Evolutionary conservation across 2,113 vertebrate species (phyloP).

Genomic region (Blennius ocellaris): DNA sequence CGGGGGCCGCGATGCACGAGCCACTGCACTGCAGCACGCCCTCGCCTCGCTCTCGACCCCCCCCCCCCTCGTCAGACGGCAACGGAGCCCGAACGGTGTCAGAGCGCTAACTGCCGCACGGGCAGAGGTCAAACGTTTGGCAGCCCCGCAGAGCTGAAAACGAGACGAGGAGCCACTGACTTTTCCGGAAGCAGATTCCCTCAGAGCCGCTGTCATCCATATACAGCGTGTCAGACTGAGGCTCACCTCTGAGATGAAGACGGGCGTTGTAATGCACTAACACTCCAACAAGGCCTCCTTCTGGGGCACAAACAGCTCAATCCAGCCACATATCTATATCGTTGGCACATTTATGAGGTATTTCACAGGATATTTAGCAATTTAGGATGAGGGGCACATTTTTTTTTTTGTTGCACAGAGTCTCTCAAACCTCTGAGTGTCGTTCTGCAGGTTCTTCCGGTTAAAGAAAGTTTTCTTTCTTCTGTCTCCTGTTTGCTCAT

Average conservation of each 20-base stretch:
- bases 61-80: slow-evolving; percentile 13
- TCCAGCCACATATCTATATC: too few relatives aligned
- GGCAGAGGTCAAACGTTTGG: slow-evolving; percentile 45
- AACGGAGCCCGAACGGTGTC: slow-evolving; percentile 39
- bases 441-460: too few relatives aligned
- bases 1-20: slow-evolving; percentile 38
- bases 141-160: slow-evolving; percentile 19
- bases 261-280: slow-evolving; percentile 4
- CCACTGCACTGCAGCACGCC: slow-evolving; percentile 6
- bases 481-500: too few relatives aligned
- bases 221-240: slow-evolving; percentile 17
- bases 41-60: slow-evolving; percentile 5
- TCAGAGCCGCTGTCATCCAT: slow-evolving; percentile 30
- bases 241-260: slow-evolving; percentile 1
- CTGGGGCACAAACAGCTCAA: background rate
- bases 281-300: background rate
- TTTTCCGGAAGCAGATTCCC: slow-evolving; percentile 7
- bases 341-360: too few relatives aligned
- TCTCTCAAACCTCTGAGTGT: too few relatives aligned
- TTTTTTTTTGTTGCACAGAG: too few relatives aligned
- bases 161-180: slow-evolving; percentile 10
- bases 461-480: too few relatives aligned
- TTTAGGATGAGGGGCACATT: too few relatives aligned
- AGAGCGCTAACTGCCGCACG: slow-evolving; percentile 36
- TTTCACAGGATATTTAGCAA: too few relatives aligned